Evolutionary conservation across 2,888 invertebrate genomes (phyloP).

Genomic region (Lordiphosa andalusiaca): DNA sequence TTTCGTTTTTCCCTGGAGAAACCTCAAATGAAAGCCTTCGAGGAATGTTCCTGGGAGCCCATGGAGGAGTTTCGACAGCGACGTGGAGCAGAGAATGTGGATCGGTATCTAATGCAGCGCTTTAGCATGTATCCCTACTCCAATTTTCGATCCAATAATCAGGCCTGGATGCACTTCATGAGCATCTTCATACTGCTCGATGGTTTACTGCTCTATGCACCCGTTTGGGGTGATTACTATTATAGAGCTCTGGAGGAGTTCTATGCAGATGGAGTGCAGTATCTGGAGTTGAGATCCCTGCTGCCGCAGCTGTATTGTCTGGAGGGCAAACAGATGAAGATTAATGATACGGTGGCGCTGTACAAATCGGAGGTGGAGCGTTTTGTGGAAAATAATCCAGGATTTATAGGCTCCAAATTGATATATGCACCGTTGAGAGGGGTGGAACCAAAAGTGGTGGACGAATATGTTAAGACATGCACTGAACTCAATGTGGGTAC

Average conservation of each 20-base stretch:
- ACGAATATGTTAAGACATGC: slow-evolving; percentile 80
- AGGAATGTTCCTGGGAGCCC: slow-evolving; percentile 58
- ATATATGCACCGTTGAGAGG: slow-evolving; percentile 85
- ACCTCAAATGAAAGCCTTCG: slow-evolving; percentile 29
- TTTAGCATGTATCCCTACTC: slow-evolving; percentile 82
- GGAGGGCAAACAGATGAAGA: slow-evolving; percentile 82
- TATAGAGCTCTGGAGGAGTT: slow-evolving; percentile 84
- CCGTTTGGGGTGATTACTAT: slow-evolving; percentile 85
- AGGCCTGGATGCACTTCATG: slow-evolving; percentile 83
- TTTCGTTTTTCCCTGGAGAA: slow-evolving; percentile 55
- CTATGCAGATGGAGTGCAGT: slow-evolving; percentile 85
- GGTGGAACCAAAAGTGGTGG: slow-evolving; percentile 79
- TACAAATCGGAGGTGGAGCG: slow-evolving; percentile 82
- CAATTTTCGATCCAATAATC: slow-evolving; percentile 81
- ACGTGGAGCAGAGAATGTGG: slow-evolving; percentile 78
- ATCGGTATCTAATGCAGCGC: slow-evolving; percentile 81
- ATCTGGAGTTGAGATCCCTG: slow-evolving; percentile 85
- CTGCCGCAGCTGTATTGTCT: slow-evolving; percentile 85
- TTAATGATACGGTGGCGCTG: slow-evolving; percentile 82
- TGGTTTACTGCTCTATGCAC: slow-evolving; percentile 83
- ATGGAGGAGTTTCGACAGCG: slow-evolving; percentile 56
- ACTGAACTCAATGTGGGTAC: slow-evolving; percentile 62
- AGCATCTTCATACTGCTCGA: slow-evolving; percentile 82
- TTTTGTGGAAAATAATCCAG: slow-evolving; percentile 83
- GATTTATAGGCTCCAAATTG: slow-evolving; percentile 85